A percentile compares a stretch with the other conserved stretches of the same genome.
These are phyloP conservation scores for Luidia sarsii DNA, from an alignment of 53 echinoderm and acorn worm genomes.

Conservation along the genomic window DNA sequence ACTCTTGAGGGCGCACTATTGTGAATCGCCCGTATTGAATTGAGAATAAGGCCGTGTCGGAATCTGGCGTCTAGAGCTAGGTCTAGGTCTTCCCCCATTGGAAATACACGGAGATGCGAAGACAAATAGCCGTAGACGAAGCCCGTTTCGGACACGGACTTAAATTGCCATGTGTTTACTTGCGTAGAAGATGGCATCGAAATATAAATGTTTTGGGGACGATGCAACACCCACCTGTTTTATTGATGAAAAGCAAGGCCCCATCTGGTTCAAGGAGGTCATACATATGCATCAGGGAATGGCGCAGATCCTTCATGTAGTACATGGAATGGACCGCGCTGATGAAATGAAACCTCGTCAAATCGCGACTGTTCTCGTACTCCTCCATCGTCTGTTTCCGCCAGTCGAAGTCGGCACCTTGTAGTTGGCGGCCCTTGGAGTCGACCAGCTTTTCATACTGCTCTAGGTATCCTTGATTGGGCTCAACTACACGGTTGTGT, in stretches of 20 bases:
- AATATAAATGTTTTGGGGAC: no score
- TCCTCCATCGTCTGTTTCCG: slow-evolving; percentile 52
- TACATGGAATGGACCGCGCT: slow-evolving; percentile 73
- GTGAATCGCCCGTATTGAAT: no score
- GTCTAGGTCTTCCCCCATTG: no score
- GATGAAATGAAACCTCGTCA: slow-evolving; percentile 65
- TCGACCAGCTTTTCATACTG: slow-evolving; percentile 44
- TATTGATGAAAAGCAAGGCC: not conserved
- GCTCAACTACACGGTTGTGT: slow-evolving; percentile 78
- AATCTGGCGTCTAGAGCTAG: no score
- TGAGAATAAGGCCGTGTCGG: no score
- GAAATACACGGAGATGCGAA: no score
- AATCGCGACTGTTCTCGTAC: slow-evolving; percentile 20
- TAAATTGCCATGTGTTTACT: no score
- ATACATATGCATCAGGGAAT: slow-evolving; percentile 2
- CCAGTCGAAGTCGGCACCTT: slow-evolving; percentile 49
- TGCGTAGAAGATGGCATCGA: no score
- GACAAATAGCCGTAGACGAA: no score
- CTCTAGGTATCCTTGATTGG: slow-evolving; percentile 35
- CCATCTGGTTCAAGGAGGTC: slow-evolving; percentile 19
- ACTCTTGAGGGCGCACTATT: no score
- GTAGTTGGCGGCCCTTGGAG: not conserved
- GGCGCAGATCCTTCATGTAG: not conserved
- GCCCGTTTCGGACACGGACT: no score
- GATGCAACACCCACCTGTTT: no score